Percentiles rank a stretch among this genome's conserved stretches.
These are phyloP conservation scores for Mus musculus DNA, from an alignment of 2,113 vertebrate genomes.

Conservation along the genomic window DNA sequence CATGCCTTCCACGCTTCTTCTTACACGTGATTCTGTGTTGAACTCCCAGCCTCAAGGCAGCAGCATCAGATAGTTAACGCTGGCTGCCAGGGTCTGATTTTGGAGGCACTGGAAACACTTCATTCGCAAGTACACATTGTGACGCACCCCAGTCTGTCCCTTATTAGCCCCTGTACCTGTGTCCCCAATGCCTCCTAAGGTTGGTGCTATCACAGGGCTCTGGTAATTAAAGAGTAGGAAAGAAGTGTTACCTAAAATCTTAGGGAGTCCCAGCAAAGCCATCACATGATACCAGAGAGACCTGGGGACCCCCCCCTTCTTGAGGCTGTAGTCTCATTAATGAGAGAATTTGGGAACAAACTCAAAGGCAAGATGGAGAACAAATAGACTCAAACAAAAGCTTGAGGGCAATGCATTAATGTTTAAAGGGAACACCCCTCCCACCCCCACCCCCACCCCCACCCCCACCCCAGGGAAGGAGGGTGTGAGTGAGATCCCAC, in stretches of 20 bases:
- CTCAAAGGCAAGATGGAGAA: neutral
- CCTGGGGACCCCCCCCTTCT: neutral
- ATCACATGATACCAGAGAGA: neutral
- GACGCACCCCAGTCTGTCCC: no score
- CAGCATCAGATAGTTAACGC: neutral
- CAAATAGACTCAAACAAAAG: neutral
- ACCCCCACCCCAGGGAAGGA: neutral
- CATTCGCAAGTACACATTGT: neutral
- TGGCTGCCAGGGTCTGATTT: neutral
- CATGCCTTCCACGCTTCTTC: neutral
- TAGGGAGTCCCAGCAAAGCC: neutral
- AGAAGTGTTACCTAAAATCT: neutral
- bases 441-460: no score
- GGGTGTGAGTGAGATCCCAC: neutral
- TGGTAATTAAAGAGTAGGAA: neutral
- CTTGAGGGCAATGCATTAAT: no score
- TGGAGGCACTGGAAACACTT: neutral
- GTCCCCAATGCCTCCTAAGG: neutral
- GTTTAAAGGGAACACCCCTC: neutral
- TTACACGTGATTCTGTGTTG: neutral
- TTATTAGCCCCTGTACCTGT: neutral
- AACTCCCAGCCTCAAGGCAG: neutral
- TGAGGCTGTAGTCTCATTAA: neutral
- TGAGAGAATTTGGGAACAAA: neutral
- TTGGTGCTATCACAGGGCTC: neutral